Evolutionary conservation across 2,888 invertebrate genomes (phyloP).

Genomic region (Chrysolina haemoptera): DNA sequence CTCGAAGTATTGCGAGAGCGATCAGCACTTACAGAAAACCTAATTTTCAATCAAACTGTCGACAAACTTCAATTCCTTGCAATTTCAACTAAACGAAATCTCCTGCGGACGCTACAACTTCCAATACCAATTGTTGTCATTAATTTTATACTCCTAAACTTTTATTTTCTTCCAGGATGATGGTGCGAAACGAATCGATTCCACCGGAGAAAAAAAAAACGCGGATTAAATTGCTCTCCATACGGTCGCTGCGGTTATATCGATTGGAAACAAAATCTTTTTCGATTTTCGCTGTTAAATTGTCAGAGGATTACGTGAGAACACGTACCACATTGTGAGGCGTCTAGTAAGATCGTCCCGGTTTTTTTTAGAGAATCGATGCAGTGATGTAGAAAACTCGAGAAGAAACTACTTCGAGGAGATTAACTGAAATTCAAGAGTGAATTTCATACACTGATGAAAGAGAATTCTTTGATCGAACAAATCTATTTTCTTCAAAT

Average conservation of each 20-base stretch:
- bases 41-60: neutral
- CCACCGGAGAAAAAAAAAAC: constrained; percentile 42
- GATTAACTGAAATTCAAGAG: neutral
- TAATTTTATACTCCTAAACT: constrained; percentile 25
- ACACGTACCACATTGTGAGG: constrained; percentile 27
- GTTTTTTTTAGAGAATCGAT: neutral
- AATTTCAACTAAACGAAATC: neutral
- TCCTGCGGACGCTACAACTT: neutral
- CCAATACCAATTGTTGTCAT: constrained; percentile 20
- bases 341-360: neutral
- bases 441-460: neutral
- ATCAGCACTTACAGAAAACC: neutral
- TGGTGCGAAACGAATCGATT: constrained; percentile 48
- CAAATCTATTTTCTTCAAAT: too few relatives aligned
- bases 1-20: too few relatives aligned
- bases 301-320: constrained; percentile 45
- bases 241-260: constrained; percentile 44
- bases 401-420: neutral
- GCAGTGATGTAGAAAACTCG: constrained; percentile 4
- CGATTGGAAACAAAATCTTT: constrained; percentile 49
- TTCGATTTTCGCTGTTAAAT: constrained; percentile 49
- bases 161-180: constrained; percentile 36
- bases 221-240: constrained; percentile 42
- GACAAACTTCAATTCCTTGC: neutral
- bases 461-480: too few relatives aligned